Evolutionary conservation across 23 tunicate species (phyloP), one percentile per base, ranked within the genome.

Genomic region (Ascidia mentula): DNA sequence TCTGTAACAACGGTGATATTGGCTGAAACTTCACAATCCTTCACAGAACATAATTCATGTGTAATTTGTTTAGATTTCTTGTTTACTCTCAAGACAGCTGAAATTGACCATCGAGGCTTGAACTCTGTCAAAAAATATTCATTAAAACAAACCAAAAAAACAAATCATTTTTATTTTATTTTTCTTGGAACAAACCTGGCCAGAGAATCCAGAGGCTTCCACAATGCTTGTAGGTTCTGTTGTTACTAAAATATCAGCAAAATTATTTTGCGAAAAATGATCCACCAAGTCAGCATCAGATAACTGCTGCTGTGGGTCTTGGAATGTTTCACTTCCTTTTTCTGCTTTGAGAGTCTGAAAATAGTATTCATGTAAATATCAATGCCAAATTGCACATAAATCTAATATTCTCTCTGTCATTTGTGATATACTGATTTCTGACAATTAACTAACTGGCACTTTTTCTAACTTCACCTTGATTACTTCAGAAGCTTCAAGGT

Each of bases 321-420:
- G 38, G 32, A 2, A 31, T 20, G 65, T 31, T 6, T 38, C 83
- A 79, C 83, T 35, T 31, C 83, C 74, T 36, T 85, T 85, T 33
- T 85, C 89, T 6, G 78, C 89, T 37, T 85, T 85, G 36, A 85
- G 40, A 4, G 82, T 77, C 89, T 85, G 37, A 53, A 53, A 53
- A 53, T 5, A 53, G 1, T 53, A 53, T 3, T 9, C 65, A 53
- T 9, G 24, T 53, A 6, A 6, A 53, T 53, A 53, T 9, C 22
- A 20, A 9, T 9, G 24, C 13, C 7, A 53, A 5, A 53, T 53
- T 53, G 65, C 24, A 6, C 22, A 53, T 1, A 53, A 5, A 53
- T 20, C 7, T 53, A 9, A 26, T 53, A n/a, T 53, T 5, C 28
- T 53, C 24, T 5, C 13, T 53, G 65, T 6, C 65, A n/a, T 9